These are phyloP conservation scores for Genyomyrus donnyi DNA, from an alignment of 2,113 vertebrate genomes.

Conservation along the genomic window DNA sequence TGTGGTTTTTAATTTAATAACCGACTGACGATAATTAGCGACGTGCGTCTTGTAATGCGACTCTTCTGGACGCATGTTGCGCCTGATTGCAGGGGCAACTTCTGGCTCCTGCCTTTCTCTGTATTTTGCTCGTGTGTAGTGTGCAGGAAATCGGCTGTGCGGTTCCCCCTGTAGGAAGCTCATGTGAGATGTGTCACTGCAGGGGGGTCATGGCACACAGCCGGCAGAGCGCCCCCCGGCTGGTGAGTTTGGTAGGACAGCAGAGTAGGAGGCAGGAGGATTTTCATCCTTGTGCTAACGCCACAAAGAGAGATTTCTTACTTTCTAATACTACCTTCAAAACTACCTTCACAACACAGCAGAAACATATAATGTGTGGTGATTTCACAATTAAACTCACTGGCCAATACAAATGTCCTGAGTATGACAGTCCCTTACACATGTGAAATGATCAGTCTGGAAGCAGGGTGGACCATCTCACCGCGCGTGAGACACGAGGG, in stretches of 20 bases:
- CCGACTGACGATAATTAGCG: slow-evolving; percentile 26
- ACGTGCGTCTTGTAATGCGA: slow-evolving; percentile 25
- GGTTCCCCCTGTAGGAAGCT: slow-evolving; percentile 22
- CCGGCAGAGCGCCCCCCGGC: background rate
- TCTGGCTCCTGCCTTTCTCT: background rate
- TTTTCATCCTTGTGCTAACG: background rate
- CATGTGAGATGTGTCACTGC: background rate
- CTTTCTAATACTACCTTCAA: background rate
- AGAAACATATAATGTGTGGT: slow-evolving; percentile 8
- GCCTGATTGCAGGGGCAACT: background rate
- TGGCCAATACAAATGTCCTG: background rate
- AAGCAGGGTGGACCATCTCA: background rate
- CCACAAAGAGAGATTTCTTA: background rate
- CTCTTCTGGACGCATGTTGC: slow-evolving; percentile 20
- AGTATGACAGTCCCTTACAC: background rate
- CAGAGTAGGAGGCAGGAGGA: background rate
- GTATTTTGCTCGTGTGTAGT: slow-evolving; percentile 1
- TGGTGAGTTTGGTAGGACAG: background rate
- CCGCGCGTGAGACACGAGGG: too few species aligned
- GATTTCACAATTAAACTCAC: background rate
- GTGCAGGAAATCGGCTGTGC: slow-evolving; percentile 6
- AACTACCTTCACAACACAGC: background rate
- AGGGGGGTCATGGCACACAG: background rate
- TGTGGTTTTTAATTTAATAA: slow-evolving; percentile 37
- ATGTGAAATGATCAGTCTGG: background rate